Base-by-base conservation (phyloP, 2,888 invertebrate species). In the Epinotia nisella region DNA sequence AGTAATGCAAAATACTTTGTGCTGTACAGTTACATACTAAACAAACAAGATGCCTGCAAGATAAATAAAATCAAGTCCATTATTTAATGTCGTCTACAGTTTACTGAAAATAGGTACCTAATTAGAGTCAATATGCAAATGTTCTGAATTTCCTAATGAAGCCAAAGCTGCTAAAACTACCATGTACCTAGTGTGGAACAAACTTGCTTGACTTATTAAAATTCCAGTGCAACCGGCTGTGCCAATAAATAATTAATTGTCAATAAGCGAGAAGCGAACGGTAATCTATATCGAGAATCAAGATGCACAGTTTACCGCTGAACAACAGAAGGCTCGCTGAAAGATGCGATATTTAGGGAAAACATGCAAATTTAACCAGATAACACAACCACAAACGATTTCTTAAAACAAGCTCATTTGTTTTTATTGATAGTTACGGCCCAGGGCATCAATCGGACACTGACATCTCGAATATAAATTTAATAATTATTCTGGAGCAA, bases 231-330 rank as follows among this genome's bases (percentile, higher is more conserved):
- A 59, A 58, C 60, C 55, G 60, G 56, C 71, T 71, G 70, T 74
- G 75, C 56, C 65, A 64, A 78, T 79, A 78, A 78, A 79, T 81
- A 79, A 80, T 77, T 77, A 74, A 80, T 79, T 79, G 78, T 75
- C 76, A 78, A 80, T 78, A 75, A 76, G 75, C 71, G 75, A 69
- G 75, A 76, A 78, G 75, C 69, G 73, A 69, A 66, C 70, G 72
- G 75, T 75, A 65, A 79, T 80, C 78, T 75, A 51, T 60, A 71
- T 78, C 75, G 61, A 74, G 74, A 62, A 78, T 78, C 75, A 41
- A 68, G 58, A 35, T 39, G 64, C 74, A 70, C 75, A 58, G 66
- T 51, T 60, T 62, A 51, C 15, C 41, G 67, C 60, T 71, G 62
- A 70, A 72, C 66, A 74, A 59, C 67, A 67, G 68, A 13, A 71